Percentiles rank a stretch among this genome's conserved stretches.
phyloP scores from a whole-genome alignment of 1,140 invertebrate species.

The Drosophila bocqueti region DNA sequence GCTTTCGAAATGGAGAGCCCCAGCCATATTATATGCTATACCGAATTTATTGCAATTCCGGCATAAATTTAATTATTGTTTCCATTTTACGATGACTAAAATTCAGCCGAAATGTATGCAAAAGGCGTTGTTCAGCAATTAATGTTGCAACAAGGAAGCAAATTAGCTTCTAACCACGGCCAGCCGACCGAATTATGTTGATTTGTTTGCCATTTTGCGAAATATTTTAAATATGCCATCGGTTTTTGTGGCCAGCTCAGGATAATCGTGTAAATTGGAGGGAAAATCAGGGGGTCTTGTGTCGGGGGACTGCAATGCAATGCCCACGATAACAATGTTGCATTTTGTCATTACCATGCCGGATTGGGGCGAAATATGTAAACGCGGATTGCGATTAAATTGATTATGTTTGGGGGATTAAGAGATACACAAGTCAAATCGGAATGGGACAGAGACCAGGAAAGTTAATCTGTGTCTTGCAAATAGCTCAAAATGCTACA shows the following conservation, averaged over 20 bases:
- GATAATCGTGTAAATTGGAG: background rate
- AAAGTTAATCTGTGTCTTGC: no score
- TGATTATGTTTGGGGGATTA: conserved; percentile 24
- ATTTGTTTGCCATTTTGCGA: conserved; percentile 65
- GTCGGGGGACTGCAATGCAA: conserved; percentile 14
- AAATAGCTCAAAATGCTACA: no score
- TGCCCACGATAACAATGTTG: conserved; percentile 31
- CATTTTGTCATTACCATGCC: conserved; percentile 40
- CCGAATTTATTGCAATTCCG: conserved; percentile 15
- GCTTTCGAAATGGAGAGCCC: background rate
- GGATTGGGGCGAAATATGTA: conserved; percentile 6
- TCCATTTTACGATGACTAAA: background rate
- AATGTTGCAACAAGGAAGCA: conserved; percentile 25
- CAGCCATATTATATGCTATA: background rate
- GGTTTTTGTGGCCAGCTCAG: conserved; percentile 4
- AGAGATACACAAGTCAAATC: conserved; percentile 4
- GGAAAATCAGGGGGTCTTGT: background rate
- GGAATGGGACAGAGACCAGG: background rate
- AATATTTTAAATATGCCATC: conserved; percentile 43
- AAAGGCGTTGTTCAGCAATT: conserved; percentile 16
- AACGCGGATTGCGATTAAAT: conserved; percentile 20
- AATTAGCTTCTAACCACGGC: conserved; percentile 55
- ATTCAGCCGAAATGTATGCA: conserved; percentile 16
- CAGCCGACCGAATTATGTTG: conserved; percentile 58
- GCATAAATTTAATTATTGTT: conserved; percentile 44